These are phyloP conservation scores for Eidolon dupreanum DNA, from an alignment of 2,797 vertebrate genomes.

Conservation along the genomic window DNA sequence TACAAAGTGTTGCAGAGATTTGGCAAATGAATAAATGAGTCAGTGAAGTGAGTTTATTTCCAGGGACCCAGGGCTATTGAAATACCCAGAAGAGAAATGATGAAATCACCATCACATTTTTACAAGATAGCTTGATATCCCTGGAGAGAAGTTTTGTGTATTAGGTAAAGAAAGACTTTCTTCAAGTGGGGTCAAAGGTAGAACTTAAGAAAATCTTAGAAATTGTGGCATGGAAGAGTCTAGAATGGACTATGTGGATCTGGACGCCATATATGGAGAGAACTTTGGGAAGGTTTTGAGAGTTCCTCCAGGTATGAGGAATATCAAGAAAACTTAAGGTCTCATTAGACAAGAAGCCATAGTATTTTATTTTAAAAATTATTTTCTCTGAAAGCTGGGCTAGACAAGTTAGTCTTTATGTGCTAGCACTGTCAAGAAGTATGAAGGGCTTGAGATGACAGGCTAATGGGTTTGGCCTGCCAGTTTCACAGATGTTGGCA, in stretches of 20 bases:
- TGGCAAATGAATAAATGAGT: background rate
- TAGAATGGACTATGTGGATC: background rate
- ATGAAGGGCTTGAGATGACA: background rate
- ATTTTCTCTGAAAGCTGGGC: background rate
- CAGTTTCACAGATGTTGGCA: background rate
- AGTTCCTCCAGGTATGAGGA: background rate
- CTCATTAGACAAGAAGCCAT: background rate
- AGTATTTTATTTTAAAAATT: background rate
- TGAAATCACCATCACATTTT: background rate
- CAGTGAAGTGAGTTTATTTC: background rate
- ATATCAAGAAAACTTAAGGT: background rate
- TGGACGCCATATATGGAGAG: background rate
- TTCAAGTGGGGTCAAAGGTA: background rate
- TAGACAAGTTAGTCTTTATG: background rate
- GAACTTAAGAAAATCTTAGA: background rate
- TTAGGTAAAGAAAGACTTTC: background rate
- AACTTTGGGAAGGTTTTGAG: background rate
- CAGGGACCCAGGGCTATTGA: background rate
- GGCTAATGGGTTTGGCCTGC: background rate
- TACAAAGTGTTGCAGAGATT: background rate
- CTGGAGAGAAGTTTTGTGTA: background rate
- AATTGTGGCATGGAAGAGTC: background rate
- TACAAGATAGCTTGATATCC: background rate
- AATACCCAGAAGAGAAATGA: constrained; percentile 12
- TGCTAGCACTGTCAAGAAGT: background rate